phyloP scores from a whole-genome alignment of 2,113 vertebrate species.

The Eulacestoma nigropectus region DNA sequence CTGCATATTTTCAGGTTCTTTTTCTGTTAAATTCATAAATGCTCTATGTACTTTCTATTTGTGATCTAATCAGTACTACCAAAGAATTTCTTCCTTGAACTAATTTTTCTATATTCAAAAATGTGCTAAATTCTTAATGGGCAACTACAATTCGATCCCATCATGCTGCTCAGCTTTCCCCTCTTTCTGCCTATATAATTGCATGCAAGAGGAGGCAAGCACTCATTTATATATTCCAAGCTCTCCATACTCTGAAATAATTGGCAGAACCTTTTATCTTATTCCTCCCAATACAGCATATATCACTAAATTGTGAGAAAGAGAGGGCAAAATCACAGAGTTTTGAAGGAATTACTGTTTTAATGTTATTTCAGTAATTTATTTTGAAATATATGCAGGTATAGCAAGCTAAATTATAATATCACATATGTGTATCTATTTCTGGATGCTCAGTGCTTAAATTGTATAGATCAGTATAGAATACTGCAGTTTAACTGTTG shows the following conservation, averaged over 20 bases:
- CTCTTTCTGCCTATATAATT: background rate
- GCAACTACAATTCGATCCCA: background rate
- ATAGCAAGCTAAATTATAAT: background rate
- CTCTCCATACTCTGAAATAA: background rate
- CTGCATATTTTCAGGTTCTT: background rate
- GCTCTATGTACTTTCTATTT: background rate
- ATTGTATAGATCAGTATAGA: background rate
- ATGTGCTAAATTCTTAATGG: background rate
- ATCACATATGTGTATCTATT: background rate
- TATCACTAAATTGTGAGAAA: background rate
- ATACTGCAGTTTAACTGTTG: background rate
- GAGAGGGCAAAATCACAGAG: background rate
- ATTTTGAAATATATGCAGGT: background rate
- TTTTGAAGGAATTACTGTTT: background rate
- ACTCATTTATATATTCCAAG: background rate
- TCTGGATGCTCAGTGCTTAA: background rate
- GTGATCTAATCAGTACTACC: background rate
- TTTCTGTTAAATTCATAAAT: background rate
- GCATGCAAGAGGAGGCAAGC: background rate
- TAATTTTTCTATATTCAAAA: background rate
- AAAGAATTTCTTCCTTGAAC: background rate
- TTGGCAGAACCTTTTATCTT: background rate
- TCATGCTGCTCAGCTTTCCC: background rate
- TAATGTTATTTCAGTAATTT: background rate
- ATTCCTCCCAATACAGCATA: background rate